Conservation (phyloP, 2,888 invertebrate genomes). For the Eristalis intricaria region DNA sequence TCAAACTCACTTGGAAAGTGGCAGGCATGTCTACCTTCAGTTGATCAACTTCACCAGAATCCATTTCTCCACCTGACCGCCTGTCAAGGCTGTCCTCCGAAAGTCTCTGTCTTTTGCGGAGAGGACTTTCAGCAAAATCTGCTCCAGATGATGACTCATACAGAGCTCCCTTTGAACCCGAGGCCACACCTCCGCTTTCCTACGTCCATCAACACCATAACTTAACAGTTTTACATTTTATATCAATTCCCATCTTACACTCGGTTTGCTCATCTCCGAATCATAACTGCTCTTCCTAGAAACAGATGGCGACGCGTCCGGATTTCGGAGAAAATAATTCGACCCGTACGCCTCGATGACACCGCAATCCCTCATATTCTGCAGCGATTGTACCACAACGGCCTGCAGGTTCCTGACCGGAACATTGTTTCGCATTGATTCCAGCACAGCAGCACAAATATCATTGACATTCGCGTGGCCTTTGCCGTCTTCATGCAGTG, state of each 20-base stretch:
- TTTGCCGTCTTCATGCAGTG: conserved; percentile 28
- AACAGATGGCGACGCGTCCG: neutral
- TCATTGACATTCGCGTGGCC: neutral
- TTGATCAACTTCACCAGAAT: no score
- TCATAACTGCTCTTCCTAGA: neutral
- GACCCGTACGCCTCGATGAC: neutral
- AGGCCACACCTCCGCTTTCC: no score
- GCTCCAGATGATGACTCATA: no score
- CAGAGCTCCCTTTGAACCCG: no score
- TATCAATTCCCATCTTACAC: neutral
- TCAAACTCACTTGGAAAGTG: no score
- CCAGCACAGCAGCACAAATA: neutral
- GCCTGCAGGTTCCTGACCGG: neutral
- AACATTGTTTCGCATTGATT: conserved; percentile 16
- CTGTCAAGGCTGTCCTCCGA: no score
- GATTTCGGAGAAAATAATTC: neutral
- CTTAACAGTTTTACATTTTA: neutral
- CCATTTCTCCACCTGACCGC: no score
- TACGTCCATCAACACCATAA: neutral
- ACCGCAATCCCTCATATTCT: conserved; percentile 17
- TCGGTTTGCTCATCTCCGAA: neutral
- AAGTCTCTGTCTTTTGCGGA: no score
- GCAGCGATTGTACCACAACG: conserved; percentile 5
- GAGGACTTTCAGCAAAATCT: no score
- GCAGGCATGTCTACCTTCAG: no score